Evolutionary conservation across 2,888 invertebrate species (phyloP).

Genomic region (Tuta absoluta): DNA sequence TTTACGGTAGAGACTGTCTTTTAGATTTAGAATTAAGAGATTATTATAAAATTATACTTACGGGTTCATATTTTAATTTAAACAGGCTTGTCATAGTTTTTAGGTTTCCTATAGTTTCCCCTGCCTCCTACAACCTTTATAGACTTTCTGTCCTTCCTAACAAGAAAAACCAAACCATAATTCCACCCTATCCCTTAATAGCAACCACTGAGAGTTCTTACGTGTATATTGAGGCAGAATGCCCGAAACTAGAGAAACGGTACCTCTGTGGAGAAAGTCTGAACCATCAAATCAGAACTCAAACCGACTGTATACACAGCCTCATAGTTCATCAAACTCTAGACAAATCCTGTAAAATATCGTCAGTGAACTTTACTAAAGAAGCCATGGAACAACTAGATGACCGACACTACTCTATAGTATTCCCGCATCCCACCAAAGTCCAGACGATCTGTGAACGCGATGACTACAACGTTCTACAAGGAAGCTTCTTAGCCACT

Average conservation of each 20-base stretch:
- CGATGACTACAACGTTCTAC: not conserved
- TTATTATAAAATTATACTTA: not conserved
- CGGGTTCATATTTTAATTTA: not conserved
- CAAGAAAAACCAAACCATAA: not conserved
- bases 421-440: not conserved
- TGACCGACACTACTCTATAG: not conserved
- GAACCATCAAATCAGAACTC: not conserved
- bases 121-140: not conserved
- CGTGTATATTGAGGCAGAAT: slow-evolving; percentile 6
- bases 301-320: not conserved
- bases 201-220: not conserved
- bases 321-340: not conserved
- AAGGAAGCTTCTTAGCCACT: not conserved
- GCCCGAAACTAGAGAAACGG: not conserved
- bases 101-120: not conserved
- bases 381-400: not conserved
- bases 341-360: not conserved
- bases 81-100: not conserved
- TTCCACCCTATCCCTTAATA: not conserved
- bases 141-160: not conserved
- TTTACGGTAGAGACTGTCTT: not conserved
- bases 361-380: not conserved
- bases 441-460: not conserved
- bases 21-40: not conserved
- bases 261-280: not conserved